Evolutionary conservation across 2,888 invertebrate genomes (phyloP).

Genomic region (Tenthredo amoena): DNA sequence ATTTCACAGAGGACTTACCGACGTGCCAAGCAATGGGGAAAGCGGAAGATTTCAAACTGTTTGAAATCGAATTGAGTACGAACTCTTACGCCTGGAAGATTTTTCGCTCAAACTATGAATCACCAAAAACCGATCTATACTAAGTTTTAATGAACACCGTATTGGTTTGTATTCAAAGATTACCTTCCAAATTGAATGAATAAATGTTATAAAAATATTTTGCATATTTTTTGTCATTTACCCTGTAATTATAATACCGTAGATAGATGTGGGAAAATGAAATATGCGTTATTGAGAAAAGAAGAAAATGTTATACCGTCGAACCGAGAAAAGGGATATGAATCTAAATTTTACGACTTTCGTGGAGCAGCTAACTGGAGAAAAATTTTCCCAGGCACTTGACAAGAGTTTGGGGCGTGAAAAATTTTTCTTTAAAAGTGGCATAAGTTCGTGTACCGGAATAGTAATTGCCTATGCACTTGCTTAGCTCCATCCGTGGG

Average conservation of each 20-base stretch:
- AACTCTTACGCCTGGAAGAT: background rate
- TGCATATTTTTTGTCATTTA: background rate
- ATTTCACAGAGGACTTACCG: background rate
- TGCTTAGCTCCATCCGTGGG: slow-evolving; percentile 35
- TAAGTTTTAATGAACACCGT: no score
- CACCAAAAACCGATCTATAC: no score
- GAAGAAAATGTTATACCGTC: background rate
- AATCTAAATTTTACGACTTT: slow-evolving; percentile 17
- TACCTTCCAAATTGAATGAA: background rate
- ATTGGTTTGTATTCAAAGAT: background rate
- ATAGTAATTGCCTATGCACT: slow-evolving; percentile 63
- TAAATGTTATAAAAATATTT: background rate
- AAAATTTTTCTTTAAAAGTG: slow-evolving; percentile 25
- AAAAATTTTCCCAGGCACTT: slow-evolving; percentile 19
- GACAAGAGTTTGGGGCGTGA: background rate
- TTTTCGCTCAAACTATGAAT: background rate
- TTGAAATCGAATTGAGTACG: background rate
- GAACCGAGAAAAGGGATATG: slow-evolving; percentile 5
- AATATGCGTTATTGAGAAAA: background rate
- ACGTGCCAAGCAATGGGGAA: background rate
- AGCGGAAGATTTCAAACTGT: background rate
- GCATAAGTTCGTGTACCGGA: slow-evolving; percentile 66
- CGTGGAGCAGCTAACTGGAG: background rate
- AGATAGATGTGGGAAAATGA: background rate
- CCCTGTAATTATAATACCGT: background rate